phyloP scores from a whole-genome alignment of 2,888 invertebrate genomes.

The Augochlorella aurata region DNA sequence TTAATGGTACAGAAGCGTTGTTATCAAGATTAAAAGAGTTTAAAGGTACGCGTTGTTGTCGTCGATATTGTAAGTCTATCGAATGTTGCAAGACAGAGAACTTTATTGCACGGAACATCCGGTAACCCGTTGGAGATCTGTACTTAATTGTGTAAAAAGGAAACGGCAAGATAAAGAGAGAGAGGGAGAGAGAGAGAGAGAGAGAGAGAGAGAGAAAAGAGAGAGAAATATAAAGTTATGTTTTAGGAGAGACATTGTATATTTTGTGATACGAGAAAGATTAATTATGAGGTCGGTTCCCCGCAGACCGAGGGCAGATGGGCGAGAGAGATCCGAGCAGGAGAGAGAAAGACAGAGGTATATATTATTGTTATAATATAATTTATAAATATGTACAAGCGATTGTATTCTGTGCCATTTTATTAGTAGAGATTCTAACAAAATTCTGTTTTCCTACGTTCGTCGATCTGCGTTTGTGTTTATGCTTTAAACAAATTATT shows the following conservation, averaged over 20 bases:
- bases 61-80: constrained; percentile 40
- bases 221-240: constrained; percentile 67
- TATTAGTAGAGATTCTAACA: constrained; percentile 62
- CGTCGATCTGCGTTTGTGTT: constrained; percentile 52
- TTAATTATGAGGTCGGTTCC: constrained; percentile 28
- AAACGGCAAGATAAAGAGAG: constrained; percentile 53
- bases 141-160: constrained; percentile 65
- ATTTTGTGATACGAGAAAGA: constrained; percentile 78
- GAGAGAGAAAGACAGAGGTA: constrained; percentile 56
- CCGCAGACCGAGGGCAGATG: constrained; percentile 15
- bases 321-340: constrained; percentile 23
- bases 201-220: constrained; percentile 56
- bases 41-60: constrained; percentile 38
- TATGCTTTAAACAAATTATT: constrained; percentile 40
- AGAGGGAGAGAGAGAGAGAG: constrained; percentile 53
- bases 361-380: constrained; percentile 69
- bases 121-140: constrained; percentile 52
- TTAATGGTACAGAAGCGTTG: constrained; percentile 38
- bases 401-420: constrained; percentile 74
- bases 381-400: constrained; percentile 69
- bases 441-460: constrained; percentile 60
- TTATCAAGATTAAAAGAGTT: constrained; percentile 47
- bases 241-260: constrained; percentile 75
- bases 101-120: constrained; percentile 43
- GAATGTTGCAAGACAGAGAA: constrained; percentile 46